Conservation (phyloP, 2,113 vertebrate species). For the Aix galericulata region DNA sequence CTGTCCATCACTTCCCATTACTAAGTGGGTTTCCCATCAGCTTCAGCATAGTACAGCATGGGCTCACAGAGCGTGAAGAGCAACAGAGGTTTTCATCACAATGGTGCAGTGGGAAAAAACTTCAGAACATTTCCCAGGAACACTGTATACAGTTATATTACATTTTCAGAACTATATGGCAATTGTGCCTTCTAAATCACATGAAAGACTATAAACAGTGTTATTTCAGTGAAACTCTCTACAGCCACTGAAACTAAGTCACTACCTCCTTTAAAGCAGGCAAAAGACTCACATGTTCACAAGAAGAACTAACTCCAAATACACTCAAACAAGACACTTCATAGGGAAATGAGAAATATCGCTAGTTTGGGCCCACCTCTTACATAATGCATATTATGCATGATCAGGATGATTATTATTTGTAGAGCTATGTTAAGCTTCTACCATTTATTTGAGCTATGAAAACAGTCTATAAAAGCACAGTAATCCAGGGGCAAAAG, state of each 20-base stretch:
- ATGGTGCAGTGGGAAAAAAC: neutral
- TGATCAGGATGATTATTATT: neutral
- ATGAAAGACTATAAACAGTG: neutral
- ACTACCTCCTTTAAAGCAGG: neutral
- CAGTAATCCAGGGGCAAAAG: neutral
- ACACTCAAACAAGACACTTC: neutral
- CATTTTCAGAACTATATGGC: neutral
- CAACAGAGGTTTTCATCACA: conserved; percentile 1
- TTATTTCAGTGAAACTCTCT: conserved; percentile 14
- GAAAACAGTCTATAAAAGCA: conserved; percentile 15
- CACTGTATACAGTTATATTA: neutral
- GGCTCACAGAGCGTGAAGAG: conserved; percentile 5
- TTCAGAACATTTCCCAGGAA: conserved; percentile 21
- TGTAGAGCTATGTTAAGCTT: neutral
- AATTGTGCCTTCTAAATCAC: conserved; percentile 12
- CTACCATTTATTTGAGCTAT: neutral
- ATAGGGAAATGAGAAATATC: neutral
- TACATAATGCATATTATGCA: neutral
- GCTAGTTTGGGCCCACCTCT: neutral
- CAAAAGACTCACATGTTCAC: neutral
- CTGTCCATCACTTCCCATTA: neutral
- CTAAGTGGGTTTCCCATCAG: neutral
- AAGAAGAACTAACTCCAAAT: neutral
- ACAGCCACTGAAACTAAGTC: conserved; percentile 6
- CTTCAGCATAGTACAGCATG: neutral